A percentile compares a stretch with the other conserved stretches of the same genome.
Evolutionary conservation across 2,888 invertebrate genomes (phyloP).

Genomic region (Nowickia ferox): DNA sequence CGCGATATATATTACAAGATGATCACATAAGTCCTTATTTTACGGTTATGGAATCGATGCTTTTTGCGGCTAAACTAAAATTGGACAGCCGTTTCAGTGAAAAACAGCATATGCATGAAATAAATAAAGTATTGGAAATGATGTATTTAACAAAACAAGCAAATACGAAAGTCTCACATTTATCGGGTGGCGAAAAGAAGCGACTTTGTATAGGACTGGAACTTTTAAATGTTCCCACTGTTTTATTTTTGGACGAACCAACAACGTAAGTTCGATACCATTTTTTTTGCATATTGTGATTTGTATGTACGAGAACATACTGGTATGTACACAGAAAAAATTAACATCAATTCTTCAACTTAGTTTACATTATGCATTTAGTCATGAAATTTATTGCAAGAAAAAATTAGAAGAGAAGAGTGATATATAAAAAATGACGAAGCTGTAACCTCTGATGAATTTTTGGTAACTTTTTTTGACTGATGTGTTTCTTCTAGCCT

Average conservation of each 20-base stretch:
- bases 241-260: conserved; percentile 97
- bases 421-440: no score
- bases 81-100: conserved; percentile 87
- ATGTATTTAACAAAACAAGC: conserved; percentile 89
- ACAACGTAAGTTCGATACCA: conserved; percentile 89
- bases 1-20: conserved; percentile 98
- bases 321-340: no score
- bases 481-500: no score
- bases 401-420: no score
- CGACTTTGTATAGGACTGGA: conserved; percentile 96
- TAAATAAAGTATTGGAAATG: conserved; percentile 92
- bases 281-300: not conserved
- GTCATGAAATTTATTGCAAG: no score
- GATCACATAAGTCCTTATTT: conserved; percentile 93
- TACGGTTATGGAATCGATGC: conserved; percentile 94
- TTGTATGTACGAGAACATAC: not conserved
- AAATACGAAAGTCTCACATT: conserved; percentile 88
- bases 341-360: no score
- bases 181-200: conserved; percentile 97
- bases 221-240: conserved; percentile 95
- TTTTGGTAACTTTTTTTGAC: no score
- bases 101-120: conserved; percentile 87
- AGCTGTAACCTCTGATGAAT: no score
- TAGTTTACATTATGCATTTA: no score
- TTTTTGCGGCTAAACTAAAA: conserved; percentile 94